Evolutionary conservation across 1,140 invertebrate species (phyloP).

Genomic region (Dendrolimus punctatus): DNA sequence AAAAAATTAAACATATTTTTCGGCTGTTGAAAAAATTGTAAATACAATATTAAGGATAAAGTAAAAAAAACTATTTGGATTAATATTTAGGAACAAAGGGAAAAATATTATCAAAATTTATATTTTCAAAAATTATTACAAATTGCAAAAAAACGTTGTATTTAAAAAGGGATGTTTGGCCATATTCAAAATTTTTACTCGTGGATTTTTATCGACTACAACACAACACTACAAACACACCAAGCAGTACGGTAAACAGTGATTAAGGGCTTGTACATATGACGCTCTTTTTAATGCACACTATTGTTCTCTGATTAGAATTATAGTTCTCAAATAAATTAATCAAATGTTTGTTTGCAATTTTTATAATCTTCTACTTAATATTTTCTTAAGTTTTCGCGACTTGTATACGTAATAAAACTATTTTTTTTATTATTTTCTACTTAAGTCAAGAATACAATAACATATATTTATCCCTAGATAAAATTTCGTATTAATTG

Average conservation of each 20-base stretch:
- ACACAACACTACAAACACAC: slow-evolving; percentile 56
- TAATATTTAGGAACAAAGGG: slow-evolving; percentile 69
- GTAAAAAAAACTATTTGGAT: slow-evolving; percentile 70
- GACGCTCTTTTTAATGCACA: too few species aligned
- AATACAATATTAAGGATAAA: slow-evolving; percentile 71
- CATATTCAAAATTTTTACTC: slow-evolving; percentile 59
- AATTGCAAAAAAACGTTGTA: slow-evolving; percentile 61
- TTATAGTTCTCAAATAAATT: too few species aligned
- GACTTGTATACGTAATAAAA: too few species aligned
- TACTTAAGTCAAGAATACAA: too few species aligned
- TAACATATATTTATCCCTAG: too few species aligned
- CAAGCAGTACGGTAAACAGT: slow-evolving; percentile 65
- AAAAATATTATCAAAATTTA: slow-evolving; percentile 72
- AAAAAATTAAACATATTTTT: slow-evolving; percentile 70
- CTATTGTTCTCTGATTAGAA: too few species aligned
- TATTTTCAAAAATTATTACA: slow-evolving; percentile 72
- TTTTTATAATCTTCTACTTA: too few species aligned
- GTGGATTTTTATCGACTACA: slow-evolving; percentile 64
- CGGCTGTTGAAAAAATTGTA: slow-evolving; percentile 71
- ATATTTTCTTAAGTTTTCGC: too few species aligned
- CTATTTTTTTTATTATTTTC: too few species aligned
- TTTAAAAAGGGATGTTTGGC: slow-evolving; percentile 68
- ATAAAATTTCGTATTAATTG: too few species aligned
- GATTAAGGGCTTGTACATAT: slow-evolving; percentile 9
- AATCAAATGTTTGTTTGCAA: too few species aligned